Base-by-base conservation (phyloP, 2,113 vertebrate genomes). In the Micronycteris hirsuta region DNA sequence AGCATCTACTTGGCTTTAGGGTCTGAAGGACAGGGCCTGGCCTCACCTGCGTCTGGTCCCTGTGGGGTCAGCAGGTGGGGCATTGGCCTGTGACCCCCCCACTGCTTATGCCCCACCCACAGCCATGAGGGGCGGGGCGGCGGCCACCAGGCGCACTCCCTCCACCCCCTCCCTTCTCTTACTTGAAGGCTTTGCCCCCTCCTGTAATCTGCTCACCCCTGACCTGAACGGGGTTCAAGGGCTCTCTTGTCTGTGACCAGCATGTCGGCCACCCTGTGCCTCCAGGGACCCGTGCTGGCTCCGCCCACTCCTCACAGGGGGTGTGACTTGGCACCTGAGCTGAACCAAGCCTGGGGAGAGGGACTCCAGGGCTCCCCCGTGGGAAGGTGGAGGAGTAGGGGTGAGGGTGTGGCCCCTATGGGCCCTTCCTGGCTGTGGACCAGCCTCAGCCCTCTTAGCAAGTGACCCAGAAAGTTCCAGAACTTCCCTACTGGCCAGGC, bases 51-150 rank as follows among this genome's bases (percentile, higher is more conserved):
- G 13, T 13, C 45, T 5, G 4, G 33, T 36, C 19, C 36, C 73
- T 12, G 17, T 22, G 41, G 70, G 83, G 24, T 41, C 54, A 5
- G 77, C 14, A 12, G 38, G n/a, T 49, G 70, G 13, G 24, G 28
- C n/a, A 7, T 1, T 15, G 0, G 36, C 28, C 61, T 12, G 33
- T 24, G n/a, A n/a, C 7, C 63, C 52, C 52, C 52, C 52, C 13
- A 5, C 52, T 2, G 22, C 56, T 4, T 22, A 22, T 26, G 38
- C 24, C 41, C 2, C 12, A 5, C 26, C 1, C 5, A 58, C 31
- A 26, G 71, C 45, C 45, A 2, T 0, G 41, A n/a, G 52, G 52
- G 8, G 0, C 0, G 0, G 20, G 63, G 68, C 52, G 1, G 54
- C 54, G 7, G 78, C 47, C n/a, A 33, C 2, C 43, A 3, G n/a